These are phyloP conservation scores for Achroia grisella DNA, from an alignment of 1,140 invertebrate species.

Conservation along the genomic window DNA sequence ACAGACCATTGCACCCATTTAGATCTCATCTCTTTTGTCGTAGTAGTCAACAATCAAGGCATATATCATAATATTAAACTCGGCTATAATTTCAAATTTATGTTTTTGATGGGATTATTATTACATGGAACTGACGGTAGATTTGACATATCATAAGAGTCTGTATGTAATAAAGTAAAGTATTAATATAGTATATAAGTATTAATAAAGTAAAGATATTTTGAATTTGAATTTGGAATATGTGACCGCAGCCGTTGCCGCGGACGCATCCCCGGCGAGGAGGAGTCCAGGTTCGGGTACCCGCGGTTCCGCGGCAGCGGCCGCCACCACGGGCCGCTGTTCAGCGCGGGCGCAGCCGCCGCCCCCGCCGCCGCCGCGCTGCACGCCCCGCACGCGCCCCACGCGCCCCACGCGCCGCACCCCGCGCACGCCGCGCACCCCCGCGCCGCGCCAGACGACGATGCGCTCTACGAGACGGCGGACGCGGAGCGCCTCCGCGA, in stretches of 20 bases:
- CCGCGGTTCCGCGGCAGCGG: slow-evolving; percentile 83
- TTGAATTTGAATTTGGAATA: too few species aligned
- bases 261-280: slow-evolving; percentile 74
- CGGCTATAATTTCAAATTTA: too few species aligned
- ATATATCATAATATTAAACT: too few species aligned
- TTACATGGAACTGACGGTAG: too few species aligned
- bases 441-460: slow-evolving; percentile 81
- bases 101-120: too few species aligned
- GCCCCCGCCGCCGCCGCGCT: slow-evolving; percentile 79
- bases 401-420: slow-evolving; percentile 68
- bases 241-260: slow-evolving; percentile 64
- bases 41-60: too few species aligned
- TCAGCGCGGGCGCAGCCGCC: slow-evolving; percentile 29
- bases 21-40: too few species aligned
- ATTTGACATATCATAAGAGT: too few species aligned
- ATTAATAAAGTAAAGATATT: too few species aligned
- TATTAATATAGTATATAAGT: too few species aligned
- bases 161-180: too few species aligned
- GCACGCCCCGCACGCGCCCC: slow-evolving; percentile 79
- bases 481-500: slow-evolving; percentile 80
- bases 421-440: slow-evolving; percentile 58
- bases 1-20: too few species aligned
- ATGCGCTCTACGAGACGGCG: slow-evolving; percentile 89
- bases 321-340: slow-evolving; percentile 74
- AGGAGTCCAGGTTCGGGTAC: slow-evolving; percentile 83